Percentiles rank a stretch among this genome's conserved stretches.
phyloP scores from a whole-genome alignment of 2,888 invertebrate genomes.

The Theretra japonica region DNA sequence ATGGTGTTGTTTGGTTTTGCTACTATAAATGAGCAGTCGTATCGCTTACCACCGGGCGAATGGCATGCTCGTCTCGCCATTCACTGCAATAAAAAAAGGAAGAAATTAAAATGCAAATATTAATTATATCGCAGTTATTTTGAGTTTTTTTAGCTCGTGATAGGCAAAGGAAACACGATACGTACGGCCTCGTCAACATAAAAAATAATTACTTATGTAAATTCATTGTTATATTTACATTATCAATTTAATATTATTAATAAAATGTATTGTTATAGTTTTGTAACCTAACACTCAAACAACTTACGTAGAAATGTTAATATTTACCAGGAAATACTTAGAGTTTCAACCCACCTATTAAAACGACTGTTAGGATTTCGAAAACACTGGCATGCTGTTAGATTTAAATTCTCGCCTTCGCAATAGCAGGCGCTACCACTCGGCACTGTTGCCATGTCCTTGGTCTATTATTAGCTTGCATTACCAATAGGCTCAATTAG shows the following conservation, averaged over 20 bases:
- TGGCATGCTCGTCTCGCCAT: too few relatives aligned
- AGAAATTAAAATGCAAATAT: too few relatives aligned
- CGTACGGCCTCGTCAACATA: too few relatives aligned
- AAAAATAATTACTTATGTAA: too few relatives aligned
- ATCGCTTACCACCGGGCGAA: too few relatives aligned
- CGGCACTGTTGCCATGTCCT: constrained; percentile 19
- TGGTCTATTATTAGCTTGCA: constrained; percentile 22
- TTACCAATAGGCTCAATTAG: constrained; percentile 19
- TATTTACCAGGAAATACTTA: constrained; percentile 1
- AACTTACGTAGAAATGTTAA: background rate
- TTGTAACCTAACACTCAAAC: background rate
- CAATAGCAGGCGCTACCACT: constrained; percentile 9
- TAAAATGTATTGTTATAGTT: background rate
- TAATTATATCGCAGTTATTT: too few relatives aligned
- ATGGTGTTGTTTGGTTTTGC: too few relatives aligned
- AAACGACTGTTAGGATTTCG: constrained; percentile 20
- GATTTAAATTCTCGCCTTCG: constrained; percentile 22
- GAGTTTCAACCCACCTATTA: constrained; percentile 12
- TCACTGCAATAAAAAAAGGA: too few relatives aligned
- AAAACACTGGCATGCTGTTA: constrained; percentile 17
- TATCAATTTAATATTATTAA: background rate
- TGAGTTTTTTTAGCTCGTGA: too few relatives aligned
- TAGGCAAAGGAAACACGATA: too few relatives aligned
- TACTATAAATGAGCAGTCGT: too few relatives aligned
- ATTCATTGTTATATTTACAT: too few relatives aligned